These are phyloP conservation scores for Oryzias sinensis DNA, from an alignment of 2,797 vertebrate genomes.

Conservation along the genomic window DNA sequence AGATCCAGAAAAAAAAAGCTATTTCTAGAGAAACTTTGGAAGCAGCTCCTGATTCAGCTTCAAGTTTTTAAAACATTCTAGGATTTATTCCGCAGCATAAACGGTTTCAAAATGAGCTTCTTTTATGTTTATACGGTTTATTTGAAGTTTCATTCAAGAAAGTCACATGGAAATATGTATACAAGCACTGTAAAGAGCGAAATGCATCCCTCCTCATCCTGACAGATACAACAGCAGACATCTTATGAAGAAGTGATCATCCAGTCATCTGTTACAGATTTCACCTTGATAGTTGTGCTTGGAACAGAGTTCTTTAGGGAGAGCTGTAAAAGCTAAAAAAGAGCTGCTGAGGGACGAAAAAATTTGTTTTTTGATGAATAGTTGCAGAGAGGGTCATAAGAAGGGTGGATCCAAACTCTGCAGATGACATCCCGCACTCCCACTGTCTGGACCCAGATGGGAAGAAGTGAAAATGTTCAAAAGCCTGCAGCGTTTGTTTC, in stretches of 20 bases:
- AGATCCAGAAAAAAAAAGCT: too few species aligned
- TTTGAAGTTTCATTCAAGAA: too few species aligned
- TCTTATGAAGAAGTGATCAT: slow-evolving; percentile 1
- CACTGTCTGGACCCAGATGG: slow-evolving; percentile 22
- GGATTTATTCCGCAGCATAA: too few species aligned
- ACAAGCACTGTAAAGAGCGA: too few species aligned
- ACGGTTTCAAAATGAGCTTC: too few species aligned
- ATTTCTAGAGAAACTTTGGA: too few species aligned
- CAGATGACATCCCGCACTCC: slow-evolving; percentile 15
- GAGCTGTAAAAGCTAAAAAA: slow-evolving; percentile 10
- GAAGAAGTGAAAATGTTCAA: slow-evolving; percentile 36
- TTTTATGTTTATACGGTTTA: too few species aligned
- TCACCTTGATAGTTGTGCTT: slow-evolving; percentile 4
- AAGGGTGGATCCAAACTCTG: slow-evolving; percentile 25
- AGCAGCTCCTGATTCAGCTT: too few species aligned
- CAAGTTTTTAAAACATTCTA: too few species aligned
- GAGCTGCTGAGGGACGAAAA: slow-evolving; percentile 27
- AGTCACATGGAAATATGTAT: too few species aligned
- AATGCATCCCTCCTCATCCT: not conserved
- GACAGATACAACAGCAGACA: not conserved
- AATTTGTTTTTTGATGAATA: slow-evolving; percentile 24
- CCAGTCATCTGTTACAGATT: slow-evolving; percentile 23
- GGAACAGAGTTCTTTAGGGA: slow-evolving; percentile 3
- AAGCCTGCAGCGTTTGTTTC: slow-evolving; percentile 25
- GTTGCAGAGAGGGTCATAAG: slow-evolving; percentile 32